phyloP scores from a whole-genome alignment of 1,140 invertebrate species.

The Chelonus insularis region DNA sequence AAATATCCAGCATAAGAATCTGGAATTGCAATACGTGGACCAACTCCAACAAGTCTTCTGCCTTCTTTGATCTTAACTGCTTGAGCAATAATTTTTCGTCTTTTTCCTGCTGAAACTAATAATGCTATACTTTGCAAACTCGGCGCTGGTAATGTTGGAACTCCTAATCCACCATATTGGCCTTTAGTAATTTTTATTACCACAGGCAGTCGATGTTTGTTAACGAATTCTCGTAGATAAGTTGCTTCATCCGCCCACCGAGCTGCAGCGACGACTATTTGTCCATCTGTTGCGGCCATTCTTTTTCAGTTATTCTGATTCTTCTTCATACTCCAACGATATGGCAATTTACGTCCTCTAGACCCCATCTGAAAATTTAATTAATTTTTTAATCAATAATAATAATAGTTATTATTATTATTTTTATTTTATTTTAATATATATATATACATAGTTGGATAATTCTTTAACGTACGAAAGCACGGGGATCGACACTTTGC shows the following conservation, averaged over 20 bases:
- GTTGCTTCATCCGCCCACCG: conserved; percentile 81
- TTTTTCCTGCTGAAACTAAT: conserved; percentile 79
- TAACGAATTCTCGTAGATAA: conserved; percentile 78
- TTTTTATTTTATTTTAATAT: too few species aligned
- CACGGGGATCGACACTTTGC: conserved; percentile 11
- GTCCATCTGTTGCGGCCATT: conserved; percentile 83
- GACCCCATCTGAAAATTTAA: conserved; percentile 42
- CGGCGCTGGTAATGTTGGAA: conserved; percentile 80
- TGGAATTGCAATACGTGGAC: conserved; percentile 84
- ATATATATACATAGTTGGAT: too few species aligned
- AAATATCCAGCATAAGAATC: conserved; percentile 90
- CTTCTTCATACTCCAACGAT: conserved; percentile 14
- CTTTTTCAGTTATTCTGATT: conserved; percentile 12
- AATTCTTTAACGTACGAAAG: background rate
- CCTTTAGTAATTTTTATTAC: conserved; percentile 91
- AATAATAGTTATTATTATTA: background rate
- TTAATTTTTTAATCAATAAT: background rate
- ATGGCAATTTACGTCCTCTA: conserved; percentile 23
- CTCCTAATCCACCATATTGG: conserved; percentile 85
- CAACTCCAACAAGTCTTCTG: conserved; percentile 72
- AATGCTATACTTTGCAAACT: conserved; percentile 82
- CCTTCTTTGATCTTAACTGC: conserved; percentile 91
- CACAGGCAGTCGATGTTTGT: conserved; percentile 77
- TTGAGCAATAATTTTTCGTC: conserved; percentile 85
- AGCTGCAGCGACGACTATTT: conserved; percentile 80